Base-by-base conservation (phyloP, 2,113 vertebrate genomes). In the Nanorana parkeri region DNA sequence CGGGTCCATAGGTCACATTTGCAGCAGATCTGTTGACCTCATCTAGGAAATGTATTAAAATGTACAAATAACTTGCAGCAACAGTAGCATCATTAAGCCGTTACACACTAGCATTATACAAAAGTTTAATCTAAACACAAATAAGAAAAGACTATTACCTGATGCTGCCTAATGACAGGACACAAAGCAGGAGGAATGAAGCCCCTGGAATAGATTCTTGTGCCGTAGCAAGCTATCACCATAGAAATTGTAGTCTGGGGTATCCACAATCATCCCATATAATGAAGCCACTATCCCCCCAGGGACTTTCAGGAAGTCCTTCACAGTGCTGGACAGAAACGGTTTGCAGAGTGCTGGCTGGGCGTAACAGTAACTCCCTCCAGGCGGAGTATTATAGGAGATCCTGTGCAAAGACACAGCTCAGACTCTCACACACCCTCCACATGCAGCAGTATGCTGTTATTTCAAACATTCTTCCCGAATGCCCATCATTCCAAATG, bases 361-460 rank as follows among this genome's bases (percentile, higher is more conserved):
- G 78, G 29, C 41, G 51, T 32, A 80, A 23, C n/a, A 64, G 68
- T 1, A 54, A 80, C 78, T 61, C 78, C 78, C 68, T 54, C 2
- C 68, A 72, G 78, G 78, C 68, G 78, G 78, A 64, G 78, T 54
- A 55, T 72, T 63, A 17, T 6, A 55, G 63, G 21, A 68, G 17
- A 80, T 29, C 54, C 28, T 68, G 24, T 36, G 29, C 15, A 47
- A 26, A 56, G 68, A 61, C 56, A 60, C n/a, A n/a, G n/a, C n/a
- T n/a, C n/a, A n/a, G n/a, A 1, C 10, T 13, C n/a, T 24, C 10
- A 21, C 20, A 10, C 58, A 61, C 10, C 3, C n/a, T 23, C 2
- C 58, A 21, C 11, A 23, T 10, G 21, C 21, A 61, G 4, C 58
- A n/a, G 1, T 61, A 1, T 5, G 4, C 58, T 3, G 11, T 61